Conservation (phyloP, 1,140 invertebrate genomes). For the Fopius arisanus region DNA sequence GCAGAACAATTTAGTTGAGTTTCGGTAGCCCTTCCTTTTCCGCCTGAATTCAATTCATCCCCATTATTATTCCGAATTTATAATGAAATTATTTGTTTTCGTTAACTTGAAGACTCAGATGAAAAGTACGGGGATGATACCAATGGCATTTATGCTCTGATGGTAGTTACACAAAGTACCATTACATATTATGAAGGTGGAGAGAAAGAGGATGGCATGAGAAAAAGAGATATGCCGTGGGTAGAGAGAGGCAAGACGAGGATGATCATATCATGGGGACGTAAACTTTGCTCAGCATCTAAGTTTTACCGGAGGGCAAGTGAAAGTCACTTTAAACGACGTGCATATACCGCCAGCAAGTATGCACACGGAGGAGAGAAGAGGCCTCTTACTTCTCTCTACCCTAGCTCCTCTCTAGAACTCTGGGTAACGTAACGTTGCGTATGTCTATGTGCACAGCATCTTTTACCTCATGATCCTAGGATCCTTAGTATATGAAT, state of each 20-base stretch:
- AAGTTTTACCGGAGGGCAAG: slow-evolving; percentile 13
- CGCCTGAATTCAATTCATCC: background rate
- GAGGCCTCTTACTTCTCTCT: slow-evolving; percentile 8
- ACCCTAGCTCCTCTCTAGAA: background rate
- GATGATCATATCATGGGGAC: slow-evolving; percentile 11
- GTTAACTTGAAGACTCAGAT: too few relatives aligned
- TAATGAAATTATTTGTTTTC: too few relatives aligned
- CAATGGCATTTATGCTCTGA: background rate
- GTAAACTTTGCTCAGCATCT: slow-evolving; percentile 18
- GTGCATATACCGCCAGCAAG: slow-evolving; percentile 8
- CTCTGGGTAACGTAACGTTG: background rate
- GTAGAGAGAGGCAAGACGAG: background rate
- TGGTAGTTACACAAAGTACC: slow-evolving; percentile 13
- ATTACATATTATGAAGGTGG: slow-evolving; percentile 1
- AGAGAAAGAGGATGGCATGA: background rate
- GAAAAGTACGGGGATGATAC: background rate
- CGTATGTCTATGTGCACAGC: background rate
- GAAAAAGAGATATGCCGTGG: background rate
- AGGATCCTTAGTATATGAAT: too few relatives aligned
- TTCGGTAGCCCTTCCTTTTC: slow-evolving; percentile 5
- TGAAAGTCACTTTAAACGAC: slow-evolving; percentile 13
- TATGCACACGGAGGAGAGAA: background rate
- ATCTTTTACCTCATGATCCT: background rate
- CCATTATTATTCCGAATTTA: background rate
- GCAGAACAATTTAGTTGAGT: background rate